Evolutionary conservation across 92 coral and sea anemone genomes (phyloP).

Genomic region (Galaxea fascicularis): DNA sequence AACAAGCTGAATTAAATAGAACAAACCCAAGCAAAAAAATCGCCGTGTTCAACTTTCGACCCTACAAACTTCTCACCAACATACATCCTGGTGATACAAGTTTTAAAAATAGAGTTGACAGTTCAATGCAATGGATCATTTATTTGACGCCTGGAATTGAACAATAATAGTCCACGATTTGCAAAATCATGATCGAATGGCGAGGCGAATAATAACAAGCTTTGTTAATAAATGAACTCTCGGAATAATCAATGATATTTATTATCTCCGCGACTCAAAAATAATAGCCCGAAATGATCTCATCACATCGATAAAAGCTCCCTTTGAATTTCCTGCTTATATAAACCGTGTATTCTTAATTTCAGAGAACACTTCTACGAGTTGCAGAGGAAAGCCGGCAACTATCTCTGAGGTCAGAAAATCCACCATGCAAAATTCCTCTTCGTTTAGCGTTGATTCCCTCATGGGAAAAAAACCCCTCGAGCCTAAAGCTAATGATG

Average conservation of each 20-base stretch:
- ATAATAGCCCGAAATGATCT: conserved; percentile 65
- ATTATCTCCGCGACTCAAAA: conserved; percentile 60
- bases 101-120: background rate
- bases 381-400: background rate
- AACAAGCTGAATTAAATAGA: background rate
- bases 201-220: conserved; percentile 68
- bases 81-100: background rate
- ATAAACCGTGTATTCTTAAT: conserved; percentile 35
- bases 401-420: background rate
- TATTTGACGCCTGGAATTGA: conserved; percentile 41
- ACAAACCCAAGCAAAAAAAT: background rate
- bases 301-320: conserved; percentile 62
- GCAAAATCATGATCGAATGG: conserved; percentile 45
- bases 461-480: conserved; percentile 81
- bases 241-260: conserved; percentile 72
- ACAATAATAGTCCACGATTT: conserved; percentile 43
- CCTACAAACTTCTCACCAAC: background rate
- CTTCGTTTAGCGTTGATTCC: conserved; percentile 84
- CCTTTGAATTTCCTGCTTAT: conserved; percentile 59
- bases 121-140: conserved; percentile 18
- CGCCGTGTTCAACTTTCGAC: background rate
- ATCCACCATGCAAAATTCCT: conserved; percentile 44
- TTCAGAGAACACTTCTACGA: conserved; percentile 16
- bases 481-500: conserved; percentile 41
- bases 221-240: conserved; percentile 85